Base-by-base conservation (phyloP, 2,888 invertebrate genomes). In the Aproaerema taeniolella region DNA sequence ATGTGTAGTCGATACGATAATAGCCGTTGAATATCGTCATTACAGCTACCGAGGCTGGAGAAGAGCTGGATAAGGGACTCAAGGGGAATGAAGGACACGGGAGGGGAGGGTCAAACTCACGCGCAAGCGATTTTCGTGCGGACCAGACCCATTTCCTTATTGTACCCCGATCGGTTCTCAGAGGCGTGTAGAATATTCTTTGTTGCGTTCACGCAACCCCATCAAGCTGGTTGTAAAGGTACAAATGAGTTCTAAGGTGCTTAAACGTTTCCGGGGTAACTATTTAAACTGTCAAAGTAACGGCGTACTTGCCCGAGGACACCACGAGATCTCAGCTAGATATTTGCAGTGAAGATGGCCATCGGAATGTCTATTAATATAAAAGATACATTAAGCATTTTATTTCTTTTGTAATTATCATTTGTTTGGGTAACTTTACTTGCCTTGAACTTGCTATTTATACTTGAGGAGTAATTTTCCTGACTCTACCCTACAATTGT, bases 71-170 rank as follows among this genome's bases (percentile, higher is more conserved):
- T n/a, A n/a, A n/a, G n/a, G n/a, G n/a, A n/a, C n/a, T n/a, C n/a
- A n/a, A n/a, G n/a, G n/a, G n/a, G n/a, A n/a, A n/a, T n/a, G n/a
- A n/a, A n/a, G n/a, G n/a, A n/a, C 45, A 50, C 45, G 52, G 30
- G 10, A 20, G 30, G 37, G 14, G 30, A 20, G 20, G 37, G 20
- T 8, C 49, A 43, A 46, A 48, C 67, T 77, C 80, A 81, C 81
- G 78, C 63, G 61, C 67, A 49, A 55, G 57, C 61, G 71, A 78
- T 80, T 76, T 80, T 80, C 77, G 76, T 77, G 71, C 72, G 65
- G 53, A 52, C 69, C 45, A 60, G 61, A 67, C 71, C 73, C 61
- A 73, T 82, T 82, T 82, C 81, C 83, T 82, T 74, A 81, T 81
- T 81, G 72, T 60, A 47, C 50, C 52, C 48, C 70, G 71, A 71